These are phyloP conservation scores for Dolichoris vasculosae DNA, from an alignment of 1,140 invertebrate species.

Conservation along the genomic window DNA sequence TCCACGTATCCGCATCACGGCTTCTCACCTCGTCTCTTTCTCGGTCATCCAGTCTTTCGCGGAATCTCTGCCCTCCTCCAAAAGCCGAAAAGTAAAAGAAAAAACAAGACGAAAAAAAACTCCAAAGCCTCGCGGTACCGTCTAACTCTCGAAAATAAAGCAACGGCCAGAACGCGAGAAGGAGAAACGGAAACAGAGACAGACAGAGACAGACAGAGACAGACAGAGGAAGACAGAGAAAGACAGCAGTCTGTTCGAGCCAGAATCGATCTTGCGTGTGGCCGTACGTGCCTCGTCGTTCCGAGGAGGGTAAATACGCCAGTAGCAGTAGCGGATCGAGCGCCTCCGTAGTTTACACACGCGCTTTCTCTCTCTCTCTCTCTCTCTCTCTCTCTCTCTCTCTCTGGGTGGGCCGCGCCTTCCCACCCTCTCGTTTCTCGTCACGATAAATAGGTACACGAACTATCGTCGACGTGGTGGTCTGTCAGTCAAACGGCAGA, in stretches of 20 bases:
- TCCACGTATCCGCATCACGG: background rate
- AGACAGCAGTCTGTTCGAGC: background rate
- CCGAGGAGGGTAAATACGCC: constrained; percentile 32
- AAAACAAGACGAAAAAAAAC: background rate
- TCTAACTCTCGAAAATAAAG: constrained; percentile 14
- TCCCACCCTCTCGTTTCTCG: background rate
- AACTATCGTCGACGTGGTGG: constrained; percentile 33
- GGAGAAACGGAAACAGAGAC: constrained; percentile 44
- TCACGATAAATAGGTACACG: constrained; percentile 45
- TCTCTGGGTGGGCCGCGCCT: background rate
- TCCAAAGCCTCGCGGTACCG: background rate
- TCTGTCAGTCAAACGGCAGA: constrained; percentile 37
- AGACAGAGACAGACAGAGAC: background rate
- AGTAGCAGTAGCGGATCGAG: background rate
- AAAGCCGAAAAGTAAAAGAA: background rate
- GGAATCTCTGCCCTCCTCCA: background rate
- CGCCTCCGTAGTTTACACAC: constrained; percentile 11
- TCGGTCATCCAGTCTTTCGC: constrained; percentile 38
- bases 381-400: background rate
- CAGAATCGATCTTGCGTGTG: constrained; percentile 32
- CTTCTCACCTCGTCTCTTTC: constrained; percentile 40
- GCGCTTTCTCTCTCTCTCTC: background rate
- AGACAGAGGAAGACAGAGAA: constrained; percentile 23
- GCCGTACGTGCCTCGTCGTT: constrained; percentile 12
- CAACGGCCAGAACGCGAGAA: background rate